Percentiles rank a stretch among this genome's conserved stretches.
Evolutionary conservation across 1,140 invertebrate genomes (phyloP).

Genomic region (Bombus ignitus): DNA sequence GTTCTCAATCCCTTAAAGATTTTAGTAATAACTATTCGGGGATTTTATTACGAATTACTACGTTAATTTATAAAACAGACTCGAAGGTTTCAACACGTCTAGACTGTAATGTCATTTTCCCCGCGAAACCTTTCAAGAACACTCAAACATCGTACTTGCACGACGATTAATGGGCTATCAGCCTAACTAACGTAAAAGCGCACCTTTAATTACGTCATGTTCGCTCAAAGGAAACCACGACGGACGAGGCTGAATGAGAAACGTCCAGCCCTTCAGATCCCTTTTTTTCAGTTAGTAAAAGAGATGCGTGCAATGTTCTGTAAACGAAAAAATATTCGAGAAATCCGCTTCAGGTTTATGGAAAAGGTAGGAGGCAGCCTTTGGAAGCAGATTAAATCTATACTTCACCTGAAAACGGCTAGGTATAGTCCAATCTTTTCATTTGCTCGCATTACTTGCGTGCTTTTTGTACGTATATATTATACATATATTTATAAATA

Average conservation of each 20-base stretch:
- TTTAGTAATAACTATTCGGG: neutral
- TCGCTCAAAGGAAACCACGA: slow-evolving; percentile 22
- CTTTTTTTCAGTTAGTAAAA: neutral
- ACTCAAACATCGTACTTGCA: neutral
- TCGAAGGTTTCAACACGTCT: neutral
- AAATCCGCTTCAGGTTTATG: neutral
- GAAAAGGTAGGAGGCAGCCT: neutral
- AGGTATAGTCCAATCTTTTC: neutral
- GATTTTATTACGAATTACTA: neutral
- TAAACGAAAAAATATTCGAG: neutral
- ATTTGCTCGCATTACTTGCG: too few species aligned
- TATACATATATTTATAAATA: neutral
- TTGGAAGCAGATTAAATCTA: neutral
- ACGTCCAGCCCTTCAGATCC: neutral
- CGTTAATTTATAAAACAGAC: neutral
- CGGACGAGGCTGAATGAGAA: neutral
- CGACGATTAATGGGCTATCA: slow-evolving; percentile 30
- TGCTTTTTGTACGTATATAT: neutral
- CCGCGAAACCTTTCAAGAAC: neutral
- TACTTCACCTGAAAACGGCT: neutral
- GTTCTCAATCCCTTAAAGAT: neutral
- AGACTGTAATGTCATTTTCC: neutral
- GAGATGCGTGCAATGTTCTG: neutral
- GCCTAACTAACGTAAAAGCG: neutral
- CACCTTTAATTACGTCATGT: slow-evolving; percentile 25